phyloP scores from a whole-genome alignment of 2,113 vertebrate genomes.

The Istiophorus platypterus region DNA sequence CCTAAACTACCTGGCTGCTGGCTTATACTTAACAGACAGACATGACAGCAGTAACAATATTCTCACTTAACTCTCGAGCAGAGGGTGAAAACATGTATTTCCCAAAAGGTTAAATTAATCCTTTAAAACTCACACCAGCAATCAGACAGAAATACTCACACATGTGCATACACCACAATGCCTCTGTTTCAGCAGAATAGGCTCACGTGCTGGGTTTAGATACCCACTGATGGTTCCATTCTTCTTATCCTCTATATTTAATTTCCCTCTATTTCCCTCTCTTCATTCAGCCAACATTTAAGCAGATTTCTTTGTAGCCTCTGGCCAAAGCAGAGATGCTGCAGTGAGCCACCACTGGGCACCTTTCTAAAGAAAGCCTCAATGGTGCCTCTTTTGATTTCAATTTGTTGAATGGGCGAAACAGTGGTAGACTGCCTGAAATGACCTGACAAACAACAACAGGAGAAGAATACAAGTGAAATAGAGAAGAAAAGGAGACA shows the following conservation, averaged over 20 bases:
- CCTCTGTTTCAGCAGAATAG: slow-evolving; percentile 28
- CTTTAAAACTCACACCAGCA: neutral
- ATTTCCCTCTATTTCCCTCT: slow-evolving; percentile 63
- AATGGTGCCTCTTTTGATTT: neutral
- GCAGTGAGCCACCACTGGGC: slow-evolving; percentile 37
- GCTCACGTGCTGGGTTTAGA: slow-evolving; percentile 42
- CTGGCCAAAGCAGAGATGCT: slow-evolving; percentile 60
- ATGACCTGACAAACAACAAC: slow-evolving; percentile 42
- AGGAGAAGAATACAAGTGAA: slow-evolving; percentile 13
- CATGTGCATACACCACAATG: slow-evolving; percentile 19
- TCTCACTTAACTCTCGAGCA: too few species aligned
- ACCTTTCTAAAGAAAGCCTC: slow-evolving; percentile 18
- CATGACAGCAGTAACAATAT: too few species aligned
- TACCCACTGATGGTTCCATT: slow-evolving; percentile 35
- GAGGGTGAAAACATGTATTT: too few species aligned
- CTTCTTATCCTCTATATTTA: slow-evolving; percentile 64
- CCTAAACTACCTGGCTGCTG: too few species aligned
- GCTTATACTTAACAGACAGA: too few species aligned
- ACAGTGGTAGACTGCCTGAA: slow-evolving; percentile 46
- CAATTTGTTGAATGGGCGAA: slow-evolving; percentile 45
- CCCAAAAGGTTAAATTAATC: neutral
- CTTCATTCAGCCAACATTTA: slow-evolving; percentile 71
- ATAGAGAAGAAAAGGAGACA: slow-evolving; percentile 4
- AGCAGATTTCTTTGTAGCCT: slow-evolving; percentile 68
- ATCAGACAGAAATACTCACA: neutral